Conservation (phyloP, 1,140 invertebrate genomes). For the Dolichoris vasculosae region DNA sequence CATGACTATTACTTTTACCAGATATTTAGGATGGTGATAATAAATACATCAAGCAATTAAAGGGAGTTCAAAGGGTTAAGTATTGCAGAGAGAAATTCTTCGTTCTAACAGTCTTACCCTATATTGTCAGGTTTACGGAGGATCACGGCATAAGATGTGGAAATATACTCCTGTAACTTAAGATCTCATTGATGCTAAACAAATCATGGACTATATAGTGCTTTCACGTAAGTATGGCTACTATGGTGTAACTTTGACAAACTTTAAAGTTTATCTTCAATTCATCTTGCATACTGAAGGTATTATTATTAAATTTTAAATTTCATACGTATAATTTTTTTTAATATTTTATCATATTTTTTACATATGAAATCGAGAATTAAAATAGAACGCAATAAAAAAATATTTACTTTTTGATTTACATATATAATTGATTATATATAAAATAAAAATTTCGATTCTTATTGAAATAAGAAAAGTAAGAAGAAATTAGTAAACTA, state of each 20-base stretch:
- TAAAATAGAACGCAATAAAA: no score
- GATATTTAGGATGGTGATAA: neutral
- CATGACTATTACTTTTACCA: no score
- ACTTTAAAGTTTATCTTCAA: neutral
- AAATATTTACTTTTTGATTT: no score
- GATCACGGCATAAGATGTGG: slow-evolving; percentile 62
- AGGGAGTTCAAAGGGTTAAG: slow-evolving; percentile 23
- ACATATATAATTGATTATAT: no score
- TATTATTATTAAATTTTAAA: no score
- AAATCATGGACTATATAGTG: slow-evolving; percentile 62
- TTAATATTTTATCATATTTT: no score
- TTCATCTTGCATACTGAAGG: neutral
- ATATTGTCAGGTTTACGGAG: slow-evolving; percentile 69
- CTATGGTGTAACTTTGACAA: slow-evolving; percentile 5
- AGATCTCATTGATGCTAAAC: slow-evolving; percentile 61
- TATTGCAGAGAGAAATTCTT: neutral
- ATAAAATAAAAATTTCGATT: no score
- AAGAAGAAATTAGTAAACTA: no score
- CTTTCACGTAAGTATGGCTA: slow-evolving; percentile 65
- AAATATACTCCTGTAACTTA: slow-evolving; percentile 64
- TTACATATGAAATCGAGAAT: no score
- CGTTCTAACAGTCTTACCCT: slow-evolving; percentile 43
- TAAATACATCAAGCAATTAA: slow-evolving; percentile 3
- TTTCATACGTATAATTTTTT: neutral
- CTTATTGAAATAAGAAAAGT: no score